Conservation (phyloP, 2,888 invertebrate species). For the Oeneis ivallda region DNA sequence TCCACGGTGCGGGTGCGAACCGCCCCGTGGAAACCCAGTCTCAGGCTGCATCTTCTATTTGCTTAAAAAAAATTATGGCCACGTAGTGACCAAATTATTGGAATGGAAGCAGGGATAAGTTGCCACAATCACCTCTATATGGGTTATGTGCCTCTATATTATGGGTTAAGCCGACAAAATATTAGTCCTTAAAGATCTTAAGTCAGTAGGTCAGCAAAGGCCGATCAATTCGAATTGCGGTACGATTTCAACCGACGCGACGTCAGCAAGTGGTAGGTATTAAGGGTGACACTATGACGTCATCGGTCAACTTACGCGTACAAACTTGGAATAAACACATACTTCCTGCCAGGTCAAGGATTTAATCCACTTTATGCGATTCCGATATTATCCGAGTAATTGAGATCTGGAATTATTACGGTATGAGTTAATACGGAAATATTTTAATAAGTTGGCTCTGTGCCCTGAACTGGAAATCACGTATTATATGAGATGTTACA, state of each 20-base stretch:
- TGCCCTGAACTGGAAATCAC: slow-evolving; percentile 18
- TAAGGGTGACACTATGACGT: slow-evolving; percentile 11
- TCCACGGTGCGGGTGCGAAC: too few species aligned
- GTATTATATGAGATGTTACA: slow-evolving; percentile 6
- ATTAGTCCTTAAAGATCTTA: background rate
- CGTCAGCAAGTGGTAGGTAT: background rate
- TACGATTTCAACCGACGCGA: background rate
- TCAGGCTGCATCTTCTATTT: too few species aligned
- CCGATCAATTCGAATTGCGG: slow-evolving; percentile 2
- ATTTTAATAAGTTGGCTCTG: slow-evolving; percentile 15
- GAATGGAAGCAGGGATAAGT: too few species aligned
- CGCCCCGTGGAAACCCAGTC: too few species aligned
- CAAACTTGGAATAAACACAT: slow-evolving; percentile 24
- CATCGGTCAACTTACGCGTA: slow-evolving; percentile 23
- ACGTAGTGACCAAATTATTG: too few species aligned
- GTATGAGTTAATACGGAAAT: slow-evolving; percentile 12
- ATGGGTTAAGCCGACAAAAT: background rate
- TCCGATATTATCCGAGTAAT: slow-evolving; percentile 16
- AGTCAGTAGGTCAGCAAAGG: background rate
- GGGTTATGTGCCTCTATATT: too few species aligned
- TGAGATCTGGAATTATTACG: slow-evolving; percentile 7
- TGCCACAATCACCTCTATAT: too few species aligned
- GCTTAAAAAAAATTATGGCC: too few species aligned
- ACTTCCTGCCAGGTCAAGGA: slow-evolving; percentile 27
- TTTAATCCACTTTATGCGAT: slow-evolving; percentile 18